Base-by-base conservation (phyloP, 2,113 vertebrate genomes). In the Hydropotes inermis region DNA sequence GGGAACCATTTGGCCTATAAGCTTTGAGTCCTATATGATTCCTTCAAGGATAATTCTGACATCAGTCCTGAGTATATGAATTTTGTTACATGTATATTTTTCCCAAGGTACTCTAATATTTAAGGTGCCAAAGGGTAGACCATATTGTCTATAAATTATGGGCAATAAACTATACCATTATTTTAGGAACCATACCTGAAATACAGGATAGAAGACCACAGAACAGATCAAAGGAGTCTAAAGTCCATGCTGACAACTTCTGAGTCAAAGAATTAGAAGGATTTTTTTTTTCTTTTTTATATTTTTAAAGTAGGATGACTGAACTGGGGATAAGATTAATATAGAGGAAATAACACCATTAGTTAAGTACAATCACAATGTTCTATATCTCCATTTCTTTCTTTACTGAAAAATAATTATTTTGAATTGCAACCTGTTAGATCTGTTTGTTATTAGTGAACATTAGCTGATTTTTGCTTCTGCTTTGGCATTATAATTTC, bases 381-480 rank as follows among this genome's bases (percentile, higher is more conserved):
- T n/a, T 47, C 70, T 76, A 45, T 7, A 86, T 54, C 54, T 94
- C 70, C 90, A 7, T n/a, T 96, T 94, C 67, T 3, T 52, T 96
- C 11, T 96, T 97, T 10, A 67, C 86, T 96, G 90, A 21, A 97
- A 96, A 61, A 64, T 91, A 87, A 94, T 90, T 93, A 70, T 17
- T 86, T 33, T 90, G 43, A 28, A 15, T 70, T 47, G 23, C 94
- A 55, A 52, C 1, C 21, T 96, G 33, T 78, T 47, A 47, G 91
- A 4, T 58, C 47, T 94, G 89, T 45, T 78, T 76, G 81, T 50
- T 87, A 64, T 58, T 97, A 93, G 95, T 95, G 97, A 89, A 70
- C 7, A 95, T 81, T 87, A 94, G 33, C 25, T 96, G 23, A 93
- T 97, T 98, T 98, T 97, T 94, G 97, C 89, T 97, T 98, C 94